Base-by-base conservation (phyloP, 2,797 vertebrate species). In the Alouatta caraya region DNA sequence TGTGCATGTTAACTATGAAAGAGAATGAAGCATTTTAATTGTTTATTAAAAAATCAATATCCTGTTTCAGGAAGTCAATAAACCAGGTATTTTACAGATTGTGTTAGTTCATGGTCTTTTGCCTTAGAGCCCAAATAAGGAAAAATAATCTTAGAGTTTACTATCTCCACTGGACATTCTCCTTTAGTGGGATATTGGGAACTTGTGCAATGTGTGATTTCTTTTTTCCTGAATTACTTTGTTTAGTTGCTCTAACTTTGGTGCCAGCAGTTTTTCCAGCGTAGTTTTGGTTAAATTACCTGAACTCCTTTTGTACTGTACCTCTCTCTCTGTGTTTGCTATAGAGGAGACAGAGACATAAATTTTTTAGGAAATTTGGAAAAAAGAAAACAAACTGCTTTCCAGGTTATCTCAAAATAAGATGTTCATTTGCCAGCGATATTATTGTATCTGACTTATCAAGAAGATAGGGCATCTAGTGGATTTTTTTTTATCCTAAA, bases 21-120 rank as follows among this genome's bases (percentile, higher is more conserved):
- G 44, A 46, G 42, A 90, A 42, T 64, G 55, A 6, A 52, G 6
- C 52, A 88, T 94, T 93, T 93, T 85, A 84, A 97, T 92, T 83
- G 6, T 30, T 70, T 92, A 88, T 92, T 50, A 79, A 93, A 96
- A 96, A 95, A 64, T 95, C 84, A 97, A 26, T 98, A 76, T 61
- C 28, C 46, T 91, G 37, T 93, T 82, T 92, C 70, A 86, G 82
- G 46, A 96, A 92, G 73, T 90, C 57, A 89, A 9, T 72, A 88
- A 88, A 30, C 6, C 13, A 87, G 11, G 5, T 19, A n/a, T 59
- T 97, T 95, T 86, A 92, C 37, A 88, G 59, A 85, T 92, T 17
- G 70, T 81, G 13, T 26, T 88, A 83, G 72, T 94, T 95, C 8
- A 57, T 95, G 21, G 28, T 50, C 39, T 95, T 97, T 92, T 92